Evolutionary conservation across 2,113 vertebrate genomes (phyloP).

Genomic region (Podocnemis expansa): DNA sequence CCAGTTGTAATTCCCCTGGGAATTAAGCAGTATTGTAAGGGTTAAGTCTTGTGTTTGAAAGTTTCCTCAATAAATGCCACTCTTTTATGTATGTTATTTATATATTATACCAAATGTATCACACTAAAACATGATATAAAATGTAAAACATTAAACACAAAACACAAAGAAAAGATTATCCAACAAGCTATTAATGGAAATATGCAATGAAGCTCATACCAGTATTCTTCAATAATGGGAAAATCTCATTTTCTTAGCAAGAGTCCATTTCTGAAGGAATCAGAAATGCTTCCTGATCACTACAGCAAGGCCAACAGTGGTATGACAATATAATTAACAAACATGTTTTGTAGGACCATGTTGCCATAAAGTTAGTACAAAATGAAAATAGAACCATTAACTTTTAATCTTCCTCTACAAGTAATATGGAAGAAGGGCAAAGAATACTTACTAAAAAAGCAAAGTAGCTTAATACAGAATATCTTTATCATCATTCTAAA

Average conservation of each 20-base stretch:
- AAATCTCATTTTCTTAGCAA: neutral
- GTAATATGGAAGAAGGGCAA: neutral
- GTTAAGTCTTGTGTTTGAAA: neutral
- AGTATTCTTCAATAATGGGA: neutral
- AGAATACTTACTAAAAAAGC: neutral
- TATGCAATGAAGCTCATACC: neutral
- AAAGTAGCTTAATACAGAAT: neutral
- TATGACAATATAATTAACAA: constrained; percentile 11
- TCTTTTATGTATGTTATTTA: neutral
- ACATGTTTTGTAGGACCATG: neutral
- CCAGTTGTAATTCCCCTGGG: neutral
- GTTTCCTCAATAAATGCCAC: neutral
- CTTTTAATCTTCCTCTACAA: neutral
- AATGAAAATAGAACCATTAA: neutral
- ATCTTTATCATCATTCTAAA: neutral
- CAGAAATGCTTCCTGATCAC: constrained; percentile 14
- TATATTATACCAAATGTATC: no score
- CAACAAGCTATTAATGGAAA: neutral
- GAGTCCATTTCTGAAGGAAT: neutral
- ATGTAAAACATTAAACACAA: constrained; percentile 1
- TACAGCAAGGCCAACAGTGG: neutral
- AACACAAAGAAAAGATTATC: neutral
- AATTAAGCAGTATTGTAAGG: constrained; percentile 10
- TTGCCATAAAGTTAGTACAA: neutral
- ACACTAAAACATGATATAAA: neutral